Base-by-base conservation (phyloP, 2,797 vertebrate species). In the Esox lucius region DNA sequence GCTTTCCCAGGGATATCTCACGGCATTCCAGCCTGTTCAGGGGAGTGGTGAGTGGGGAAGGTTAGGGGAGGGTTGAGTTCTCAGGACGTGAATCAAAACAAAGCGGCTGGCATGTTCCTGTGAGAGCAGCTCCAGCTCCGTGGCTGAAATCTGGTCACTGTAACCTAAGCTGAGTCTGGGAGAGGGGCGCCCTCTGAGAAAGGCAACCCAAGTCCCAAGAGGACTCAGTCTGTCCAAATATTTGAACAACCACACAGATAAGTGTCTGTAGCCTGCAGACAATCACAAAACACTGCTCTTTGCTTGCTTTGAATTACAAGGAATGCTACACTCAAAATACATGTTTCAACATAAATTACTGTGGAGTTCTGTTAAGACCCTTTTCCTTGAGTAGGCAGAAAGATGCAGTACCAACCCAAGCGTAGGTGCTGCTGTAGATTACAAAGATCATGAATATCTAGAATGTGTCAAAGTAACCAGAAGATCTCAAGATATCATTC, bases 71-170 rank as follows among this genome's bases (percentile, higher is more conserved):
- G 48, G n/a, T 51, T 46, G 69, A 39, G 31, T 72, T 61, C 39
- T 35, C 53, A 62, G 70, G 70, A 61, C 35, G 35, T 72, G 70
- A 72, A 72, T 72, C 70, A 62, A 62, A 72, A 72, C 70, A 72
- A 72, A 72, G 56, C 56, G 31, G 70, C 42, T 72, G 70, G 56
- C 56, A 72, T 72, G 51, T 62, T 62, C 17, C 70, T 72, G 70
- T 72, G 70, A 72, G 70, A 72, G 70, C 70, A 61, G 70, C 70
- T 56, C 51, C 70, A 59, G 51, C 31, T 71, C 31, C 17, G 22
- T 31, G 4, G 28, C 70, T 56, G 70, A 39, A 24, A 62, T 61
- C 56, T 72, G 33, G 70, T 72, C 70, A 24, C 51, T 71, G 70
- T 42, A 72, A 72, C 70, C 56, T 35, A 72, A 72, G 70, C 70